Base-by-base conservation (phyloP, 2,888 invertebrate genomes). In the Choreutis nemorana region DNA sequence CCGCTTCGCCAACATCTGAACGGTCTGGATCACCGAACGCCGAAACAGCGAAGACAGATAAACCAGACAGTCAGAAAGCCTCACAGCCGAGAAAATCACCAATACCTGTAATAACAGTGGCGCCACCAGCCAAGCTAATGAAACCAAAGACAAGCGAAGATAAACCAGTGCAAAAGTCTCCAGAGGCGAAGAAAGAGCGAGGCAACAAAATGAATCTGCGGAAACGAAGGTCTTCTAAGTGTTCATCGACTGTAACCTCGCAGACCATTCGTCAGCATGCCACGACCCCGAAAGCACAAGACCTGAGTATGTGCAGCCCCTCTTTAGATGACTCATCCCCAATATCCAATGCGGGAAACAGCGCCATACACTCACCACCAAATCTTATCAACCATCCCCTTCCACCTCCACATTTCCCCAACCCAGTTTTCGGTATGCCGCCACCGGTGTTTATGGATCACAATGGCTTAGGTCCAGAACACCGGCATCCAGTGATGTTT, bases 41-140 rank as follows among this genome's bases (percentile, higher is more conserved):
- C 3, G 73, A 79, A 10, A 68, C 57, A 10, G 45, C 51, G 31
- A 32, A 51, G 8, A 48, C 44, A 15, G 65, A 65, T 35, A 66
- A 63, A 35, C 41, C 55, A 37, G 63, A 66, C 40, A 21, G 45
- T 10, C 44, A 46, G 39, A 67, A 55, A 36, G n/a, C n/a, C n/a
- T 31, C 44, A 3, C 56, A 49, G 30, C 38, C 41, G 18, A 55
- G 72, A 39, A 78, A 77, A 40, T 79, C 82, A 3, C 83, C 84
- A 1, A 53, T 86, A 36, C 87, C 87, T 1, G 41, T 87, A 31
- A 87, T 87, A 43, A 83, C 86, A 14, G 73, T 87, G 31, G 83
- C 87, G 1, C 86, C 86, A 18, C 82, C 83, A 4, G 82, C 87
- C 0, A 87, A 87, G 50, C 53, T 87, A 28, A 80, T 87, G 82